A percentile compares a stretch with the other conserved stretches of the same genome.
phyloP scores from a whole-genome alignment of 2,797 vertebrate genomes.

The Perdix hodgsoniae region DNA sequence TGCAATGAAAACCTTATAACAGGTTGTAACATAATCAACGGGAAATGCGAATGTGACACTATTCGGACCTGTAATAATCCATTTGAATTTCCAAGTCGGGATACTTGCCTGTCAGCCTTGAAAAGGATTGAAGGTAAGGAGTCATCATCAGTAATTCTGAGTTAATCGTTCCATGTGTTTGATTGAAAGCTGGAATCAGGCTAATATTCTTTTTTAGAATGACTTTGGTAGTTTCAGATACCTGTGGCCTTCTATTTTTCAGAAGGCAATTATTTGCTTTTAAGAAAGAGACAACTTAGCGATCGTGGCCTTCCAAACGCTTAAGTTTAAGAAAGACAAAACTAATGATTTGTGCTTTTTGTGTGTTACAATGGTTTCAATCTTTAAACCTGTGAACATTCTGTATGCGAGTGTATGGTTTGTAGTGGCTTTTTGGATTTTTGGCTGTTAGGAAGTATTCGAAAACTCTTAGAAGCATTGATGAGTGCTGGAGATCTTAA shows the following conservation, averaged over 20 bases:
- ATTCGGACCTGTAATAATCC: slow-evolving; percentile 91
- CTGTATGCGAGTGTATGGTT: neutral
- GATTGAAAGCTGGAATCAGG: neutral
- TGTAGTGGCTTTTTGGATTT: neutral
- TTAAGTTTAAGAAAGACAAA: neutral
- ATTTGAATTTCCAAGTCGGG: slow-evolving; percentile 90
- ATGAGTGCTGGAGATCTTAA: neutral
- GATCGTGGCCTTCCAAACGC: neutral
- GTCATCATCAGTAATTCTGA: slow-evolving; percentile 28
- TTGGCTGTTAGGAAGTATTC: neutral
- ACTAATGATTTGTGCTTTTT: neutral
- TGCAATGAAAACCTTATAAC: slow-evolving; percentile 93
- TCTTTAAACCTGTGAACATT: neutral
- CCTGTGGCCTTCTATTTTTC: neutral
- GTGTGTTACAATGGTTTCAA: neutral
- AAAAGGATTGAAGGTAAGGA: slow-evolving; percentile 91
- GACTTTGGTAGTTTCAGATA: neutral
- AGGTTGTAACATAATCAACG: slow-evolving; percentile 93
- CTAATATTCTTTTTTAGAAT: neutral
- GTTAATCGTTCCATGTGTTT: neutral
- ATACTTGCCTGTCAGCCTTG: slow-evolving; percentile 84
- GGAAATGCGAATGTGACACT: slow-evolving; percentile 89
- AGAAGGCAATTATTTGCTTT: neutral
- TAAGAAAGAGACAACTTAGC: neutral
- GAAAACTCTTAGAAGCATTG: neutral